These are phyloP conservation scores for Dolichomitus sp. DNA, from an alignment of 2,888 invertebrate species.

Conservation along the genomic window DNA sequence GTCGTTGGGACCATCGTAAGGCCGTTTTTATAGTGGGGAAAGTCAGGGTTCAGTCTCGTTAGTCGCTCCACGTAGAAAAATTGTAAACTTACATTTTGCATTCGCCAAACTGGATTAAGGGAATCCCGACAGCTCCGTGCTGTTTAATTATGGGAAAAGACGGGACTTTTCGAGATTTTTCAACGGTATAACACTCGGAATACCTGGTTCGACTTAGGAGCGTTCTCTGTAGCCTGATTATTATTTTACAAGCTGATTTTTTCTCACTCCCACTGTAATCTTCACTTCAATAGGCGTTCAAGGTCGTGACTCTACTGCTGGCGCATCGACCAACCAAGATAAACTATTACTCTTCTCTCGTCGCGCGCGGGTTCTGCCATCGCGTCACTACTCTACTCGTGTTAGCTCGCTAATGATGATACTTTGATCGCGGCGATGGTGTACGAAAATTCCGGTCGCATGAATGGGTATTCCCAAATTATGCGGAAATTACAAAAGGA, in stretches of 20 bases:
- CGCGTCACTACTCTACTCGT: conserved; percentile 24
- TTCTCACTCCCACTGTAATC: conserved; percentile 31
- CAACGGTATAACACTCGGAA: neutral
- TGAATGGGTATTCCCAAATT: neutral
- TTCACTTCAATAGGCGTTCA: conserved; percentile 30
- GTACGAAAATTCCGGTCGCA: neutral
- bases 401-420: conserved; percentile 17
- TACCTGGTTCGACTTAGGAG: neutral
- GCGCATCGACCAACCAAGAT: conserved; percentile 36
- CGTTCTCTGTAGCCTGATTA: neutral
- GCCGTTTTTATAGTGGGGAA: neutral
- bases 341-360: conserved; percentile 38
- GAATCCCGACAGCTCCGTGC: neutral
- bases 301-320: conserved; percentile 42
- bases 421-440: conserved; percentile 17
- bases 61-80: neutral
- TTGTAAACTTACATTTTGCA: neutral
- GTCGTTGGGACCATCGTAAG: neutral
- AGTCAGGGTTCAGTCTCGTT: neutral
- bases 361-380: neutral
- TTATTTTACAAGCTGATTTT: neutral
- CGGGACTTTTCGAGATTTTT: neutral
- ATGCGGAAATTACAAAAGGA: neutral
- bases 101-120: neutral
- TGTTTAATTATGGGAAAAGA: neutral